Evolutionary conservation across 2,797 vertebrate genomes (phyloP), one percentile per base, ranked within the genome.

Genomic region (Schizopygopsis pylzovi): DNA sequence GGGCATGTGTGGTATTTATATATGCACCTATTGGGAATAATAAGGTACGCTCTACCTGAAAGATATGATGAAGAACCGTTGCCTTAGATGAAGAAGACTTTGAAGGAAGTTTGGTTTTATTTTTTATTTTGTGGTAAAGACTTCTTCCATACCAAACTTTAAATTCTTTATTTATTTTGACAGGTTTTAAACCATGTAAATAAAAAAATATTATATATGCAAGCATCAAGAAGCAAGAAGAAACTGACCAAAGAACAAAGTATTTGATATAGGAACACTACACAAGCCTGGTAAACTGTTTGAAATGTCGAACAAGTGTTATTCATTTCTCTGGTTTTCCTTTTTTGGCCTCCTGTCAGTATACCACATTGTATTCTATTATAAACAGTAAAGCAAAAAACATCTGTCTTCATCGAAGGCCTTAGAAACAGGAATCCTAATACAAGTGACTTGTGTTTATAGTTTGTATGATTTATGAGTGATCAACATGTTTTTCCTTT

Each of bases 171-270:
- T 95, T 94, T 94, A 94, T 95, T 94, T 86, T 94, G 75, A 84
- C 68, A 28, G 80, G 83, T 88, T 88, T 92, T 92, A 85, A 87
- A 88, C 86, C 86, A 89, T 92, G 89, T 91, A 90, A 88, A 87
- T 88, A 91, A 88, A 59, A 33, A 87, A 90, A 88, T 88, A 89
- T 88, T 91, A 92, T 93, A 94, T 95, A 95, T 95, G 93, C 94
- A 95, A 94, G 90, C 91, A 94, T 87, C 72, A 92, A 91, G 81
- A 91, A 92, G 91, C 93, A 91, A 91, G 92, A 95, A 87, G 90
- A 94, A 88, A 91, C 94, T 88, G 94, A 95, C 95, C 95, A 96
- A 96, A 96, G 95, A 96, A 94, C 93, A 94, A 94, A 94, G 91
- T 87, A 91, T 95, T 92, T 93, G 88, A 92, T 91, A 90, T 88